Evolutionary conservation across 2,888 invertebrate genomes (phyloP), one percentile per base, ranked within the genome.

Genomic region (Leptinotarsa peninsularis): DNA sequence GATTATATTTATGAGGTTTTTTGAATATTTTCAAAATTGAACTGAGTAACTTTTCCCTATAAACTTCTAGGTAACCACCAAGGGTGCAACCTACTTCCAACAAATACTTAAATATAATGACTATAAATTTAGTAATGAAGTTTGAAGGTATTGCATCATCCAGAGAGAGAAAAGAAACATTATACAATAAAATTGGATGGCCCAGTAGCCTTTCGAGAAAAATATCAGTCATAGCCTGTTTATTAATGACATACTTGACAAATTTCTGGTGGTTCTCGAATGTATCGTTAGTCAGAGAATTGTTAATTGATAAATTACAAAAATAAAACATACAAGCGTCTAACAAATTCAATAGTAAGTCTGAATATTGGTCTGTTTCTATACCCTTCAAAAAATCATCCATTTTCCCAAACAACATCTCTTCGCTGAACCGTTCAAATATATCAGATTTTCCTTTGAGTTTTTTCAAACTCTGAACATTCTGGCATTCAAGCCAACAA

Each of bases 11-110:
- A 72, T 82, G 75, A 23, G 90, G 88, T 85, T 91, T 91, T 74
- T 88, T 87, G 54, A 91, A 87, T 1, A 89, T 88, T 82, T 83
- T 82, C 21, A 80, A 90, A 88, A 74, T 83, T 83, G 67, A 69
- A 23, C 71, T 70, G 66, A 90, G 88, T 77, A 92, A 90, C 84
- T 92, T 93, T 74, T 90, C 88, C 82, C 90, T 90, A 80, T 90
- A 93, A 2, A 90, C 72, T 88, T 88, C 87, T 21, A 92, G 84
- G 76, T 90, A 82, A 1, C 73, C 43, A 23, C 78, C 75, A 18
- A 81, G 68, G 72, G 79, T 71, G 33, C 67, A 69, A 27, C 75
- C 60, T 3, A 72, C 54, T 21, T 75, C 67, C 33, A 75, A 50
- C n/a, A 83, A 69, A 27, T 70, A 66, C 66, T 76, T 75, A 17